A percentile compares a stretch with the other conserved stretches of the same genome.
phyloP scores from a whole-genome alignment of 2,113 vertebrate genomes.

The Paradisaea rubra region DNA sequence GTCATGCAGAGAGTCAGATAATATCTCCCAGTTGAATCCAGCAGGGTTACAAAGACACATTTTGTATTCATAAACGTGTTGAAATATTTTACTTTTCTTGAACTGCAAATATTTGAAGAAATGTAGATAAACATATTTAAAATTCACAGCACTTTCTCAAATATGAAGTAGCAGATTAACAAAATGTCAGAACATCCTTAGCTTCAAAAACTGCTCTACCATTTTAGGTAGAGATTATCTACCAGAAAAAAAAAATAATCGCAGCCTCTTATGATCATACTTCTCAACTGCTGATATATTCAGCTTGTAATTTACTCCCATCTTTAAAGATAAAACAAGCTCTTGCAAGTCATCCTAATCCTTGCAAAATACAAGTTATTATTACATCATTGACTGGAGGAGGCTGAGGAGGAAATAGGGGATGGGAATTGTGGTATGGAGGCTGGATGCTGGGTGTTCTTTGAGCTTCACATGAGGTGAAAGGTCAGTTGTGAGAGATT shows the following conservation, averaged over 20 bases:
- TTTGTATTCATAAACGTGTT: constrained; percentile 39
- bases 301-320: not conserved
- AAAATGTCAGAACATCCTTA: constrained; percentile 56
- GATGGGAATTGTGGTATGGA: not conserved
- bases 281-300: constrained; percentile 9
- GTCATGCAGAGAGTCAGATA: not conserved
- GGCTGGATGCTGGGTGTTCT: not conserved
- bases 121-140: constrained; percentile 59
- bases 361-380: not conserved
- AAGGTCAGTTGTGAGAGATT: not conserved
- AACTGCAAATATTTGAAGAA: constrained; percentile 57
- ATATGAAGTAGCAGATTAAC: constrained; percentile 39
- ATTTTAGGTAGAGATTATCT: constrained; percentile 34
- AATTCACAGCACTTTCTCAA: constrained; percentile 57
- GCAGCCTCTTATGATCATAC: not conserved
- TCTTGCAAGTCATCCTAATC: not conserved
- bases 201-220: constrained; percentile 28
- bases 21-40: constrained; percentile 28
- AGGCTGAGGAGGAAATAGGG: not conserved
- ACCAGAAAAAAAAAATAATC: not conserved
- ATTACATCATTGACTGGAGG: not conserved
- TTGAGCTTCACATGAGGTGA: not conserved
- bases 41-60: constrained; percentile 18
- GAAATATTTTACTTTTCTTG: constrained; percentile 49
- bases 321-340: not conserved